Evolutionary conservation across 2,888 invertebrate genomes (phyloP).

Genomic region (Tetragonisca angustula): DNA sequence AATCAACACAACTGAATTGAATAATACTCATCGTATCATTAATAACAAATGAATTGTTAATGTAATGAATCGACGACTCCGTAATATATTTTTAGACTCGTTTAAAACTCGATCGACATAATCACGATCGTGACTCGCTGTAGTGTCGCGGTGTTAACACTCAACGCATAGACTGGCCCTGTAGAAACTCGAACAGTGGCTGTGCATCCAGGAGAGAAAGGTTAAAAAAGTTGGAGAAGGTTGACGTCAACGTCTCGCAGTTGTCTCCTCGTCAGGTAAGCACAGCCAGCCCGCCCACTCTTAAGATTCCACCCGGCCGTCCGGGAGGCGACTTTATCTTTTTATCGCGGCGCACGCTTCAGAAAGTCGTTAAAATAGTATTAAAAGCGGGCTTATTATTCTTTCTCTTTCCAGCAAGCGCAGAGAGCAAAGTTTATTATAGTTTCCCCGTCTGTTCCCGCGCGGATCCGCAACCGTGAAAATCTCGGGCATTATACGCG

Average conservation of each 20-base stretch:
- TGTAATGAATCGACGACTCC: too few species aligned
- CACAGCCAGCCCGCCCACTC: neutral
- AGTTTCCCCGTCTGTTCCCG: constrained; percentile 8
- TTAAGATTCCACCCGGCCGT: constrained; percentile 6
- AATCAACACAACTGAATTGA: too few species aligned
- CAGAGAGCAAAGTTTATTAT: constrained; percentile 34
- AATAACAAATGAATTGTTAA: too few species aligned
- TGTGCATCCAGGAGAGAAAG: neutral
- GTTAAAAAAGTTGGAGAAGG: neutral
- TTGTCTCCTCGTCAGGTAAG: constrained; percentile 17
- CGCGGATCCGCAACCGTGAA: constrained; percentile 20
- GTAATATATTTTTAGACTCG: too few species aligned
- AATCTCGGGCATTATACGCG: constrained; percentile 31
- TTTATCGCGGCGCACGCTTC: constrained; percentile 21
- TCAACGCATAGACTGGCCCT: too few species aligned
- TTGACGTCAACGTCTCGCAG: neutral
- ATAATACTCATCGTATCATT: too few species aligned
- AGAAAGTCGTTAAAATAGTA: constrained; percentile 49
- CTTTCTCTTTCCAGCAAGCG: constrained; percentile 3
- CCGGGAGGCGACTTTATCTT: neutral
- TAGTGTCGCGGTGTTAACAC: too few species aligned
- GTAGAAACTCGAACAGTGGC: neutral
- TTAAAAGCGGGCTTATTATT: constrained; percentile 43
- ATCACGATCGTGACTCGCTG: too few species aligned
- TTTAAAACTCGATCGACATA: too few species aligned